Conservation (phyloP, 2,797 vertebrate species). For the Paratrypauchen microcephalus region DNA sequence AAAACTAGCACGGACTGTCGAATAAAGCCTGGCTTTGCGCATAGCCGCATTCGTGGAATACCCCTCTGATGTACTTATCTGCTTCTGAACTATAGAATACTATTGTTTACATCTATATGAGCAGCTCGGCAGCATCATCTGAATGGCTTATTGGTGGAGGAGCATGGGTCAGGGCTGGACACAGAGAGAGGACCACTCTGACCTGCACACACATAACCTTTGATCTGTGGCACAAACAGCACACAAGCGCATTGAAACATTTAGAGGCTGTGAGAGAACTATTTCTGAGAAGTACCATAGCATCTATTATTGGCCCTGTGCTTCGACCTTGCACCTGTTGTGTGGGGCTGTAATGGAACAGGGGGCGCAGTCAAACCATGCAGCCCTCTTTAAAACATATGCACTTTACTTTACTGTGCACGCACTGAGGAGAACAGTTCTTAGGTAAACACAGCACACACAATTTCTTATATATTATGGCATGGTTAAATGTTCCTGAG, state of each 20-base stretch:
- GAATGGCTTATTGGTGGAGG: slow-evolving; percentile 41
- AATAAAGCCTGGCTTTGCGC: too few relatives aligned
- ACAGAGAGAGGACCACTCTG: slow-evolving; percentile 50
- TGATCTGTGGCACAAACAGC: slow-evolving; percentile 53
- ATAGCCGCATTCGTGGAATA: too few relatives aligned
- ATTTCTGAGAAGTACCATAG: slow-evolving; percentile 66
- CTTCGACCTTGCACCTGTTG: slow-evolving; percentile 76
- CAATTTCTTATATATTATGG: too few relatives aligned
- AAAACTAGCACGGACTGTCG: too few relatives aligned
- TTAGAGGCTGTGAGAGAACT: slow-evolving; percentile 59
- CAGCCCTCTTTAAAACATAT: slow-evolving; percentile 21
- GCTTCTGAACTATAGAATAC: not conserved
- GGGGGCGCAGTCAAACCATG: slow-evolving; percentile 26
- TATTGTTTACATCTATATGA: slow-evolving; percentile 5
- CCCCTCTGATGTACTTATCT: not conserved
- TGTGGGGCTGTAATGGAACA: slow-evolving; percentile 51
- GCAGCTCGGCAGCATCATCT: slow-evolving; percentile 19
- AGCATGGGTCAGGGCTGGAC: slow-evolving; percentile 43
- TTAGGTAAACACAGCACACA: too few relatives aligned
- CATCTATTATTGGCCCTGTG: slow-evolving; percentile 63
- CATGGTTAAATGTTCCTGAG: too few relatives aligned
- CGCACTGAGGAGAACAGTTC: not conserved
- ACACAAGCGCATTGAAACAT: slow-evolving; percentile 59
- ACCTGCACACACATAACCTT: slow-evolving; percentile 60
- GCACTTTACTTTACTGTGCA: not conserved